Evolutionary conservation across 2,888 invertebrate genomes (phyloP).

Genomic region (Coenonympha arcania): DNA sequence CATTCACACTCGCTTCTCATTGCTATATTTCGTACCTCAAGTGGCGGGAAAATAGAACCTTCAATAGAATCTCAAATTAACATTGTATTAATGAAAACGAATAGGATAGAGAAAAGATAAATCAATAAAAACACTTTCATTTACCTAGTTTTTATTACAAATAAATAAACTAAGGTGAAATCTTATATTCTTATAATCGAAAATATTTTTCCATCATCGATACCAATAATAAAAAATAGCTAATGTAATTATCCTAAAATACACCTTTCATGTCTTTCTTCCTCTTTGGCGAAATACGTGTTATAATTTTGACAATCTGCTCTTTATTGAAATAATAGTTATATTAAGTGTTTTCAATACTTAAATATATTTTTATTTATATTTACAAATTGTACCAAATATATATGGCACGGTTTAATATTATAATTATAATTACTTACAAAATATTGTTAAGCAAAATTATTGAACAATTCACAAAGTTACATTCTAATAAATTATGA

Average conservation of each 20-base stretch:
- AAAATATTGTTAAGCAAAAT: slow-evolving; percentile 1
- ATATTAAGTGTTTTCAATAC: slow-evolving; percentile 15
- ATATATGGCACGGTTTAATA: slow-evolving; percentile 29
- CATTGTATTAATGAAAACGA: too few species aligned
- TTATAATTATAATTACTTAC: slow-evolving; percentile 6
- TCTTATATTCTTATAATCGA: slow-evolving; percentile 44
- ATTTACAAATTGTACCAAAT: slow-evolving; percentile 36
- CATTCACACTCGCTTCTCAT: too few species aligned
- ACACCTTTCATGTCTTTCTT: slow-evolving; percentile 26
- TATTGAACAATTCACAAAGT: slow-evolving; percentile 11
- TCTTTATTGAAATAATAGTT: slow-evolving; percentile 9
- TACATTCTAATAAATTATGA: slow-evolving; percentile 7
- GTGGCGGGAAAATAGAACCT: too few species aligned
- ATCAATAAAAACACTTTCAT: slow-evolving; percentile 20
- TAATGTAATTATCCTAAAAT: slow-evolving; percentile 34
- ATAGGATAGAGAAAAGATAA: too few species aligned
- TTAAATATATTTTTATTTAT: slow-evolving; percentile 28
- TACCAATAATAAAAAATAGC: slow-evolving; percentile 31
- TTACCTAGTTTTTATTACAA: slow-evolving; percentile 49
- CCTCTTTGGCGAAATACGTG: slow-evolving; percentile 38
- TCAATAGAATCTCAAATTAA: too few species aligned
- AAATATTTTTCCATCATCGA: slow-evolving; percentile 30
- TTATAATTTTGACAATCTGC: slow-evolving; percentile 28
- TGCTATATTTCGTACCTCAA: too few species aligned
- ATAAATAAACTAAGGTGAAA: slow-evolving; percentile 61